Evolutionary conservation across 2,797 vertebrate genomes (phyloP).

Genomic region (Schizopygopsis malacanthus): DNA sequence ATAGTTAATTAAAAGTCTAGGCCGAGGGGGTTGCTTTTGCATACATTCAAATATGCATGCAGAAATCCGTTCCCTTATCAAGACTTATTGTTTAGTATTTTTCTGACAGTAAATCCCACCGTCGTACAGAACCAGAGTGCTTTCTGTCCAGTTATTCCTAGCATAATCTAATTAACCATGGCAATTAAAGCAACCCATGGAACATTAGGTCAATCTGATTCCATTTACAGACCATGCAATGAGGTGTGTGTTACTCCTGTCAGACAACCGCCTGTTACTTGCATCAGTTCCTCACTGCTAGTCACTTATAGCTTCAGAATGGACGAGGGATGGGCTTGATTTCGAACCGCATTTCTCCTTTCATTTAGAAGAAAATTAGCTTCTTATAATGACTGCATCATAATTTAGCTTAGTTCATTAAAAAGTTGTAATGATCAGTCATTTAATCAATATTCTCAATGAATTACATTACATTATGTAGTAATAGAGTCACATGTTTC

Average conservation of each 20-base stretch:
- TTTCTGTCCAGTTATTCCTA: not conserved
- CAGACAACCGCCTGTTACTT: not conserved
- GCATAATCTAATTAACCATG: slow-evolving; percentile 32
- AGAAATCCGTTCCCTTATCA: not conserved
- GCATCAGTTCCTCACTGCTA: not conserved
- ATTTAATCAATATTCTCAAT: slow-evolving; percentile 8
- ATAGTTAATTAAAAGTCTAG: not conserved
- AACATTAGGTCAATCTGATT: slow-evolving; percentile 23
- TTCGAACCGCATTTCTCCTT: not conserved
- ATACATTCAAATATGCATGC: not conserved
- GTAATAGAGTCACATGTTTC: not conserved
- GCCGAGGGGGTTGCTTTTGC: not conserved
- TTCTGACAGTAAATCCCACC: not conserved
- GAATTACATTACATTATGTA: slow-evolving; percentile 5
- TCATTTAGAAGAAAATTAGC: not conserved
- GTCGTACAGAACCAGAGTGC: not conserved
- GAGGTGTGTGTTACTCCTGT: not conserved
- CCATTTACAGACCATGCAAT: slow-evolving; percentile 14
- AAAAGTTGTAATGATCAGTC: not conserved
- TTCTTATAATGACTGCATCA: not conserved
- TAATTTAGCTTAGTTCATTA: not conserved
- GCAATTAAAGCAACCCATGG: slow-evolving; percentile 2
- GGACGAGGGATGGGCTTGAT: not conserved
- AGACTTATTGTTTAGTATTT: not conserved
- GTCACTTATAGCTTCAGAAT: not conserved